phyloP scores from a whole-genome alignment of 1,140 invertebrate genomes.

The Brachionus manjavacas region DNA sequence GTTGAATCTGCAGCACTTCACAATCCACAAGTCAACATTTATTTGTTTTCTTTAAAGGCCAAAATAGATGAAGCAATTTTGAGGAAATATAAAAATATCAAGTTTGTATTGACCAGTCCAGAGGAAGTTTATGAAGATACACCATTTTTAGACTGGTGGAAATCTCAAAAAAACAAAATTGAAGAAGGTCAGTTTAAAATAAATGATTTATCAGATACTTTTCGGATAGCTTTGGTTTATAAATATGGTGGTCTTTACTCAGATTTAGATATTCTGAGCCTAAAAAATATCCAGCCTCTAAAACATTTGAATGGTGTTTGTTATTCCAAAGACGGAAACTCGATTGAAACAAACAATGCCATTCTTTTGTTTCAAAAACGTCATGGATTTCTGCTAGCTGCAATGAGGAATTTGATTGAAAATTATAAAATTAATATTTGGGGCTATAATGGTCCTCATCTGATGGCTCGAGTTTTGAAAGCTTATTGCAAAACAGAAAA shows the following conservation, averaged over 20 bases:
- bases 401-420: not conserved
- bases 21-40: not conserved
- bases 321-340: not conserved
- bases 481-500: not conserved
- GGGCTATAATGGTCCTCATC: not conserved
- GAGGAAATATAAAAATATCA: not conserved
- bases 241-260: not conserved
- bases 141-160: not conserved
- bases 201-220: not conserved
- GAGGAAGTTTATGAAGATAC: not conserved
- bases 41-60: not conserved
- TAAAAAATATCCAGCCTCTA: not conserved
- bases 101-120: not conserved
- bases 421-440: not conserved
- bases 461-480: not conserved
- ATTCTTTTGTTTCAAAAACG: not conserved
- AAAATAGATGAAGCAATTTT: not conserved
- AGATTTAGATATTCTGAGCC: not conserved
- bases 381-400: not conserved
- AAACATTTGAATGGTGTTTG: not conserved
- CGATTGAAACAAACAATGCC: not conserved
- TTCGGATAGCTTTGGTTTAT: not conserved
- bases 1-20: not conserved
- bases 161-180: not conserved
- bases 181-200: not conserved